phyloP scores from a whole-genome alignment of 2,113 vertebrate genomes.

The Amazona guildingii region DNA sequence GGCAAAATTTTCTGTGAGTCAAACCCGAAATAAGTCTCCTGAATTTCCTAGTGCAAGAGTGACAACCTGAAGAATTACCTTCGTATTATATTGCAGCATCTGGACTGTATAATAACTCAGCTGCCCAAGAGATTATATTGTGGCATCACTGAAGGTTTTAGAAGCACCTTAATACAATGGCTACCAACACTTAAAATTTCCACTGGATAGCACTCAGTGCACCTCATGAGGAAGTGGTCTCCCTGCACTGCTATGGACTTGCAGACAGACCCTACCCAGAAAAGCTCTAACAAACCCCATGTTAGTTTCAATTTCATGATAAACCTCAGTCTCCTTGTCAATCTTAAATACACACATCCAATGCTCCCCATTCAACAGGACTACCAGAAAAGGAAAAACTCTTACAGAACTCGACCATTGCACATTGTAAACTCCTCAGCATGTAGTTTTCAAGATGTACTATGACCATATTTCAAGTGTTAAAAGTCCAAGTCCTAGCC shows the following conservation, averaged over 20 bases:
- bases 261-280: background rate
- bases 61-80: background rate
- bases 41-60: background rate
- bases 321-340: background rate
- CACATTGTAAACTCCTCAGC: background rate
- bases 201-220: background rate
- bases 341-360: background rate
- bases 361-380: background rate
- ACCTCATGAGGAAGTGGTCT: fast-evolving
- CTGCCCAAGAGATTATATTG: background rate
- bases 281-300: background rate
- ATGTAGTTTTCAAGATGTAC: background rate
- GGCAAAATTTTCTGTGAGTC: background rate
- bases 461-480: background rate
- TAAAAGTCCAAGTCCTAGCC: background rate
- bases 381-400: background rate
- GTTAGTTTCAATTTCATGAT: background rate
- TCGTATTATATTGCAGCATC: background rate
- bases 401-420: background rate
- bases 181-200: background rate
- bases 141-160: background rate
- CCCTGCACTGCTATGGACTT: background rate
- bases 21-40: background rate
- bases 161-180: background rate
- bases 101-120: background rate